These are phyloP conservation scores for Ardeotis arabs DNA, from an alignment of 2,113 vertebrate species.

Conservation along the genomic window DNA sequence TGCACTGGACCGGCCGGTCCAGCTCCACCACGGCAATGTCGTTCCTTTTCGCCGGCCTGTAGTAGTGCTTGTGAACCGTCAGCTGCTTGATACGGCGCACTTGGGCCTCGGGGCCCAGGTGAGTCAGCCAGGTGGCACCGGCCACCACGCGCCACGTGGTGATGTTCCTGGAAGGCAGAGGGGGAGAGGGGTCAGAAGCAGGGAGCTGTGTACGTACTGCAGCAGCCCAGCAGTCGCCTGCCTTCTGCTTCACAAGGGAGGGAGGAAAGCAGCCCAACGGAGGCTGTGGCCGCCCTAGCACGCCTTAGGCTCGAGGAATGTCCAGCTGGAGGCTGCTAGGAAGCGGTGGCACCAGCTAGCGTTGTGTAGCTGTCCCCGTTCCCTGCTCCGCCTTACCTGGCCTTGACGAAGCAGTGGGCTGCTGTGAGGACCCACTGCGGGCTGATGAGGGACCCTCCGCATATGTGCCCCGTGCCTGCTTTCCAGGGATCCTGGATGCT, in stretches of 20 bases:
- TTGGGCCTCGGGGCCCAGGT: neutral
- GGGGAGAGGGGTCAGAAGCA: neutral
- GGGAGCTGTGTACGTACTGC: neutral
- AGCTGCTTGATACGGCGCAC: neutral
- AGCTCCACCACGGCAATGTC: slow-evolving; percentile 34
- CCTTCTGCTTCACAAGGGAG: neutral
- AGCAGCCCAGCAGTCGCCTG: neutral
- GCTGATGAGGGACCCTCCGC: no score
- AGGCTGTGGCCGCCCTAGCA: fast-evolving
- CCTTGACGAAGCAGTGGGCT: no score
- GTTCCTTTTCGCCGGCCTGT: fast-evolving
- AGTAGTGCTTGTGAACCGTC: neutral
- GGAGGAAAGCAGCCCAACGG: neutral
- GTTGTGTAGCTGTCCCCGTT: fast-evolving
- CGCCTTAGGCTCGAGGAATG: fast-evolving
- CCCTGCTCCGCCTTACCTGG: no score
- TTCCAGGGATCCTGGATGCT: no score
- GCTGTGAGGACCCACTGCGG: no score
- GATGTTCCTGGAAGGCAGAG: neutral
- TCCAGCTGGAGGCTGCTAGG: neutral
- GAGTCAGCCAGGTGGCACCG: neutral
- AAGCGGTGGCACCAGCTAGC: neutral
- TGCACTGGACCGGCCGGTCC: neutral
- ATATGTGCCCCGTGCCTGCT: no score
- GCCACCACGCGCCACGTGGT: neutral